Conservation (phyloP, 2,888 invertebrate genomes). For the Dasypolia templi region DNA sequence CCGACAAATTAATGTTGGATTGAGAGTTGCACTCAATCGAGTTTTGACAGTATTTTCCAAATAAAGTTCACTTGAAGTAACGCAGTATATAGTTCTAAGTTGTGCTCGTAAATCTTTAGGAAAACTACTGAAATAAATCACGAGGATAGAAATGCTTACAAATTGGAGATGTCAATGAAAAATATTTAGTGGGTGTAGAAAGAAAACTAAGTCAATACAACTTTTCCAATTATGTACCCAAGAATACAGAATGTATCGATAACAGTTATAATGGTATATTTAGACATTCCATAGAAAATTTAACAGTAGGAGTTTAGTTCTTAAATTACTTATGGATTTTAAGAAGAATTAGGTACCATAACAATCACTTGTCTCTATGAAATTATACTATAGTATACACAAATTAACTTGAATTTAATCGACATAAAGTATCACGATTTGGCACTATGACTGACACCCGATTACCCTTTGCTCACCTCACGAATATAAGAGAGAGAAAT, state of each 20-base stretch:
- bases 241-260: constrained; percentile 4
- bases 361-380: background rate
- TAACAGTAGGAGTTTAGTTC: too few species aligned
- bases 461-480: constrained; percentile 63
- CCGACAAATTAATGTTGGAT: constrained; percentile 49
- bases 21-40: constrained; percentile 34
- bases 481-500: constrained; percentile 50
- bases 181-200: constrained; percentile 25
- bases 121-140: constrained; percentile 56
- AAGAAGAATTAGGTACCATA: background rate
- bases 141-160: constrained; percentile 46
- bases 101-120: constrained; percentile 43
- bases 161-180: constrained; percentile 52
- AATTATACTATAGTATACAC: background rate
- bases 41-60: constrained; percentile 41
- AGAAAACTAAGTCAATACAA: constrained; percentile 44
- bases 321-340: background rate
- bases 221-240: constrained; percentile 47
- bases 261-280: background rate
- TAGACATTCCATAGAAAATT: background rate
- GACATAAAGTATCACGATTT: constrained; percentile 43
- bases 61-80: constrained; percentile 15
- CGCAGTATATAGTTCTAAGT: constrained; percentile 25
- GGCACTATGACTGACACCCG: constrained; percentile 60
- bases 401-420: constrained; percentile 16